Evolutionary conservation across 2,888 invertebrate genomes (phyloP), one percentile per base, ranked within the genome.

Genomic region (Girardia tigrina): DNA sequence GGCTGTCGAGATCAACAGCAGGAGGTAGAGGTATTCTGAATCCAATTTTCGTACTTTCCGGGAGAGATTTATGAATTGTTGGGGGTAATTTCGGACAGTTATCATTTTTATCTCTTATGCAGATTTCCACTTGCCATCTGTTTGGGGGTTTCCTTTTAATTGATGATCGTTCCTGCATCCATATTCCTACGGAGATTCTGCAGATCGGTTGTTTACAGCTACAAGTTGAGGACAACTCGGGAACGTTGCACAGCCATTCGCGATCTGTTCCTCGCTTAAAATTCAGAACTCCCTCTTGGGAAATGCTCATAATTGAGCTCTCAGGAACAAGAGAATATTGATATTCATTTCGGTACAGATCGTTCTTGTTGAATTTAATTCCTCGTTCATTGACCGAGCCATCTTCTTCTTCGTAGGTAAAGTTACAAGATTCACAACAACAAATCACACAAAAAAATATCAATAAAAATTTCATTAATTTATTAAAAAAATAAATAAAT

Each of bases 61-160:
- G n/a, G 20, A 56, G 4, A 6, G 56, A 12, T 56, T 12, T 12
- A 56, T 56, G 56, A 56, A 56, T 56, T 56, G 56, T 6, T 20
- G n/a, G n/a, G 6, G 4, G 56, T n/a, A 56, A n/a, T 56, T 56
- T 56, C 4, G 56, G 56, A 56, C 56, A 56, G n/a, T 56, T 56
- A 56, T 56, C 56, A n/a, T 56, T 56, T 56, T n/a, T 56, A 56
- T 56, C 56, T 56, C 23, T 4, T n/a, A 56, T 56, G n/a, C 56
- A 56, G 4, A 56, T 56, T 56, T 56, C 56, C 4, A 56, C n/a
- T 56, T 56, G 56, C n/a, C 2, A 12, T 56, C 56, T 56, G 4
- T 8, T 56, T n/a, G 56, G 56, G 23, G 56, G 56, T 4, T 4
- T 56, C 23, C 20, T 12, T 56, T 56, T 16, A 20, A 8, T 56